Conservation (phyloP, 2,888 invertebrate genomes). For the Tetrapedia diversipes region DNA sequence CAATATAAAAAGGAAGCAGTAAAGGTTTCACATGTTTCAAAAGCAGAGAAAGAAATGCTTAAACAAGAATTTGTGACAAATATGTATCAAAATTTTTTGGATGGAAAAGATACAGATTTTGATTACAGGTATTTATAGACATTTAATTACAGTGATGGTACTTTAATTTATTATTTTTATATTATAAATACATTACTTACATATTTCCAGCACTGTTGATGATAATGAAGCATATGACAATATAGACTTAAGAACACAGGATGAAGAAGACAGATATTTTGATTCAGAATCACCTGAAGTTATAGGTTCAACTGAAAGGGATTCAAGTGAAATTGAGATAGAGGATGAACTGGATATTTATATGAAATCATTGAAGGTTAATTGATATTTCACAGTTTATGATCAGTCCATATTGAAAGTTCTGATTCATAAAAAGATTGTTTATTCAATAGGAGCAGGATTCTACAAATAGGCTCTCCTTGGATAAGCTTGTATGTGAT, state of each 20-base stretch:
- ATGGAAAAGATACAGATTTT: slow-evolving; percentile 91
- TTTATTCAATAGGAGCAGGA: slow-evolving; percentile 73
- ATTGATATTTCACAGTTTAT: slow-evolving; percentile 71
- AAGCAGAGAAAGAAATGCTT: slow-evolving; percentile 86
- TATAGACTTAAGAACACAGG: slow-evolving; percentile 88
- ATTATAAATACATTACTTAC: slow-evolving; percentile 34
- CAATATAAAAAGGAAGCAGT: slow-evolving; percentile 13
- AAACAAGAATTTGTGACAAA: slow-evolving; percentile 92
- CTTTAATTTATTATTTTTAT: background rate
- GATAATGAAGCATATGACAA: slow-evolving; percentile 92
- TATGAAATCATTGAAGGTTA: slow-evolving; percentile 85
- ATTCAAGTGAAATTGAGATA: slow-evolving; percentile 71
- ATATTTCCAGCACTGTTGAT: slow-evolving; percentile 87
- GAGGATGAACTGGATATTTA: slow-evolving; percentile 89
- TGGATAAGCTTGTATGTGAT: slow-evolving; percentile 59
- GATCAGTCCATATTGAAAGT: slow-evolving; percentile 53
- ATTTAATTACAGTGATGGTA: background rate
- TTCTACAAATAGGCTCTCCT: slow-evolving; percentile 54
- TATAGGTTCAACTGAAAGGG: slow-evolving; percentile 60
- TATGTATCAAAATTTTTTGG: slow-evolving; percentile 93
- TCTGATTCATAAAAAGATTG: slow-evolving; percentile 64
- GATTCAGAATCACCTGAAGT: slow-evolving; percentile 90
- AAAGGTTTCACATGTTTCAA: slow-evolving; percentile 70
- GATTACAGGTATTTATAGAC: slow-evolving; percentile 87
- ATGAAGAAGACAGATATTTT: slow-evolving; percentile 96